Conservation (phyloP, 2,888 invertebrate species). For the Sepioteuthis lessoniana region DNA sequence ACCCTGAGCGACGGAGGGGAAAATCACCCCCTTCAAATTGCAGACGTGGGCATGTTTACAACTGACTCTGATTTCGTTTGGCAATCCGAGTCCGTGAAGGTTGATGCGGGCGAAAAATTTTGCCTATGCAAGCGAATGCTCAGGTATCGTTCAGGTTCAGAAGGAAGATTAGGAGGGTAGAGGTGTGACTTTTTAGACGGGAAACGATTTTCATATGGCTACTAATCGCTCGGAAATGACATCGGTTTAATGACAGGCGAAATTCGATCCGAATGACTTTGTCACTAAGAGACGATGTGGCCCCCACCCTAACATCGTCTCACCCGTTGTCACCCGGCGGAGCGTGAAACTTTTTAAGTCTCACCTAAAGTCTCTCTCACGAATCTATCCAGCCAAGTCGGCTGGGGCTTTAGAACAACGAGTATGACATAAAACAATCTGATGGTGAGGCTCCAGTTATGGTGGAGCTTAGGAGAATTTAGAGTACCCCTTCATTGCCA, state of each 20-base stretch:
- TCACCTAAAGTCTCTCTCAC: background rate
- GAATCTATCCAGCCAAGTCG: no score
- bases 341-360: background rate
- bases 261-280: background rate
- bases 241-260: slow-evolving; percentile 18
- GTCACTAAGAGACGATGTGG: background rate
- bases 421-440: no score
- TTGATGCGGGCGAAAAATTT: background rate
- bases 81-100: background rate
- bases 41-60: background rate
- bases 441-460: no score
- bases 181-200: background rate
- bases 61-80: background rate
- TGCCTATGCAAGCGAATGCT: background rate
- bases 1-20: background rate
- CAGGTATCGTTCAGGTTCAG: background rate
- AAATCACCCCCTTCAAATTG: background rate
- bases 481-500: no score
- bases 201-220: background rate
- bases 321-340: background rate
- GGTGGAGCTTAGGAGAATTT: no score
- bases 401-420: no score
- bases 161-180: background rate
- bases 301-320: background rate
- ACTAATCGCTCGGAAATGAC: background rate